phyloP scores from a whole-genome alignment of 2,113 vertebrate species.

The Cyphomyrus discorhynchus region DNA sequence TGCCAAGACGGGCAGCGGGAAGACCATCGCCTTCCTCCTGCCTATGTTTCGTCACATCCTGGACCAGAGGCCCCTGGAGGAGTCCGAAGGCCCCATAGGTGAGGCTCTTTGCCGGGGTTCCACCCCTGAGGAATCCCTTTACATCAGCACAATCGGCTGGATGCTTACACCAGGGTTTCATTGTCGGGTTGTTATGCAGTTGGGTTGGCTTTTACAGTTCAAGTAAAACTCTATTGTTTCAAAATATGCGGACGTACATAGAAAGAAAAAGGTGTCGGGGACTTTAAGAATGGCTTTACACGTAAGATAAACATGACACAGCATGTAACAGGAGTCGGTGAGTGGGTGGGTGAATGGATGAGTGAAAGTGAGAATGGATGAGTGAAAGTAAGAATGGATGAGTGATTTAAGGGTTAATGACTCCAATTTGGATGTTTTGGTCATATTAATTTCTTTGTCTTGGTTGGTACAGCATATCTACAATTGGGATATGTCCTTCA shows the following conservation, averaged over 20 bases:
- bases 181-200: neutral
- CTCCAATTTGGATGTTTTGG: neutral
- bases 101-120: slow-evolving; percentile 24
- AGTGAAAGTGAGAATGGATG: neutral
- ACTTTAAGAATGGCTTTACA: neutral
- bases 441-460: neutral
- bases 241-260: neutral
- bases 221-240: neutral
- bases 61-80: slow-evolving; percentile 90
- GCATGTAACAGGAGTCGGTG: neutral
- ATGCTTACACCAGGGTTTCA: neutral
- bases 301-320: neutral
- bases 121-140: neutral
- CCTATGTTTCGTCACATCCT: slow-evolving; percentile 98
- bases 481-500: neutral
- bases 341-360: too few relatives aligned
- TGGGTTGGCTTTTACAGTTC: neutral
- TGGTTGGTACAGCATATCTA: neutral
- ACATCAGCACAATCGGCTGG: neutral
- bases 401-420: neutral
- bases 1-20: slow-evolving; percentile 95
- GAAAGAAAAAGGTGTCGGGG: neutral
- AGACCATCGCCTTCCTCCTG: slow-evolving; percentile 93
- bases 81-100: slow-evolving; percentile 92
- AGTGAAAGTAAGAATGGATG: neutral